Conservation (phyloP, 2,113 vertebrate genomes). For the Atlantisia rogersi region DNA sequence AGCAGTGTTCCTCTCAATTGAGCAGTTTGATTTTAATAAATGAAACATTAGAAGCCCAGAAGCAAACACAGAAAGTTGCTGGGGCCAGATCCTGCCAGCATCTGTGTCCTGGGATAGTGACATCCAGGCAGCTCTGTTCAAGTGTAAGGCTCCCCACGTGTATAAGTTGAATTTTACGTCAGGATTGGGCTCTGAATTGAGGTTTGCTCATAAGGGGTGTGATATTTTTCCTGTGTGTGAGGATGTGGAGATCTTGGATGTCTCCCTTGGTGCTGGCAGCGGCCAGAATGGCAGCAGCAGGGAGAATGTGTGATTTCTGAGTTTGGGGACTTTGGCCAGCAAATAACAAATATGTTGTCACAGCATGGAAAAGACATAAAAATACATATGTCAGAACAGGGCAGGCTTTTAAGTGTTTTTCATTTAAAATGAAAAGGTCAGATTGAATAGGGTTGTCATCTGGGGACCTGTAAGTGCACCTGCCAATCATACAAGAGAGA, state of each 20-base stretch:
- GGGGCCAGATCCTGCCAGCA: not conserved
- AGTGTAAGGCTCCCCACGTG: not conserved
- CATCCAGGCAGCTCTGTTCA: not conserved
- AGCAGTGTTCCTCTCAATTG: not conserved
- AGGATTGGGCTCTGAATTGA: not conserved
- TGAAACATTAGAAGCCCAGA: not conserved
- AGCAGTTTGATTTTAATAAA: not conserved
- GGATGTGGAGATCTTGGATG: not conserved
- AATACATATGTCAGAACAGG: not conserved
- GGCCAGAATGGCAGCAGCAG: not conserved
- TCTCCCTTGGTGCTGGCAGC: not conserved
- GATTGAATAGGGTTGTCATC: constrained; percentile 19
- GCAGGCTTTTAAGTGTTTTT: constrained; percentile 51
- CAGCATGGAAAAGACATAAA: not conserved
- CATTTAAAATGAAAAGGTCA: constrained; percentile 59
- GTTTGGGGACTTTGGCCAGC: not conserved
- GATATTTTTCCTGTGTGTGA: not conserved
- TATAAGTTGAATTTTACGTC: not conserved
- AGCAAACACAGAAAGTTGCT: not conserved
- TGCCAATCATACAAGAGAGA: not conserved
- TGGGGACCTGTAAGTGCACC: not conserved
- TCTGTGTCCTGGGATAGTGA: fast-evolving
- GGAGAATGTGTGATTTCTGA: not conserved
- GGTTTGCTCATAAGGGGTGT: not conserved
- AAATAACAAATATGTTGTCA: not conserved